These are phyloP conservation scores for Oreochromis aureus DNA, from an alignment of 2,113 vertebrate genomes.

Conservation along the genomic window DNA sequence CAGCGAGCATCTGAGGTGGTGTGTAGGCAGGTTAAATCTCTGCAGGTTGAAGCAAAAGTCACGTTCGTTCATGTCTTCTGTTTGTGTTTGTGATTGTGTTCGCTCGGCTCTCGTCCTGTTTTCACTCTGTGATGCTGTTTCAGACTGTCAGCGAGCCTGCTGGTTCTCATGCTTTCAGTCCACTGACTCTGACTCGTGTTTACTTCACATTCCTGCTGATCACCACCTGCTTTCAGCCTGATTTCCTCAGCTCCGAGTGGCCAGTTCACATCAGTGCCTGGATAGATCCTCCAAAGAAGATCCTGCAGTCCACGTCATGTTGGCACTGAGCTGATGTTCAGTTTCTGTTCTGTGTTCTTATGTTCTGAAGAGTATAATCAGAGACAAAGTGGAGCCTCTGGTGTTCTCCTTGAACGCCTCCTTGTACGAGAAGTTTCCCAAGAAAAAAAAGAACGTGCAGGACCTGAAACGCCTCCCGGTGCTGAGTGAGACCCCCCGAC, in stretches of 20 bases:
- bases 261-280: background rate
- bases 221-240: background rate
- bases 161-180: background rate
- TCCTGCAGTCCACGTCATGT: background rate
- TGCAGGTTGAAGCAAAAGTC: background rate
- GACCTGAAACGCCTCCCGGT: slow-evolving; percentile 78
- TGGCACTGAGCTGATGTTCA: background rate
- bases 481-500: slow-evolving; percentile 67
- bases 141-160: background rate
- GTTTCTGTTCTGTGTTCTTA: background rate
- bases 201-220: background rate
- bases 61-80: background rate
- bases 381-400: slow-evolving; percentile 83
- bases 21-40: background rate
- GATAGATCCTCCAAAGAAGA: background rate
- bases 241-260: background rate
- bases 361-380: slow-evolving; percentile 62
- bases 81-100: background rate
- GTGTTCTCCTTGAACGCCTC: slow-evolving; percentile 79
- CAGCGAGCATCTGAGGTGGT: background rate
- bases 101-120: background rate
- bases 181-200: background rate
- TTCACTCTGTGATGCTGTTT: background rate
- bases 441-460: slow-evolving; percentile 23
- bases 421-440: slow-evolving; percentile 58